phyloP scores from a whole-genome alignment of 1,140 invertebrate species.

The Watersipora subatra region DNA sequence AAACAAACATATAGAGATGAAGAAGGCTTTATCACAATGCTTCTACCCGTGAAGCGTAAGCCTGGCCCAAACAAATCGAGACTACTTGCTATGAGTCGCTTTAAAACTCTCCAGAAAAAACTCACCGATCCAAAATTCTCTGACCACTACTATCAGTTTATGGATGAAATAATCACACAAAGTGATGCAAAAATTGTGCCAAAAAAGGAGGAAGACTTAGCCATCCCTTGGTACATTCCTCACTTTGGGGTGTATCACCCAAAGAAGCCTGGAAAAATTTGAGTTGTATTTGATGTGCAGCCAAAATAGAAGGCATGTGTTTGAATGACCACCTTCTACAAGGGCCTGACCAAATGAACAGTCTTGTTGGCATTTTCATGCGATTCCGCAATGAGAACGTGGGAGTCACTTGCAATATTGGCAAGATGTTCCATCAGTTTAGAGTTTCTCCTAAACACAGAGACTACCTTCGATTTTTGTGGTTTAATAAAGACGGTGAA shows the following conservation, averaged over 20 bases:
- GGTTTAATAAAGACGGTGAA: conserved; percentile 4
- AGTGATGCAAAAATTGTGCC: background rate
- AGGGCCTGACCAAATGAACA: conserved; percentile 2
- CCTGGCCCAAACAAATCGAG: background rate
- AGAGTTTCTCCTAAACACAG: background rate
- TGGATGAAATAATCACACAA: background rate
- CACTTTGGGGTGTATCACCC: background rate
- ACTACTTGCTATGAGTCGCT: background rate
- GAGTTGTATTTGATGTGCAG: conserved; percentile 4
- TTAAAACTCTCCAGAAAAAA: background rate
- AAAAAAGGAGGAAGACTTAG: background rate
- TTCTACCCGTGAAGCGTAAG: background rate
- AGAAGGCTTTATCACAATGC: background rate
- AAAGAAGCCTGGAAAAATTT: conserved; percentile 2
- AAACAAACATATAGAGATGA: background rate
- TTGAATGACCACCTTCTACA: conserved; percentile 3
- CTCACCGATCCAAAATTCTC: background rate
- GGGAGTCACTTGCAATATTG: conserved; percentile 6
- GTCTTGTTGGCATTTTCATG: conserved; percentile 3
- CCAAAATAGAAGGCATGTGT: background rate
- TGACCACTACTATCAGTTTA: background rate
- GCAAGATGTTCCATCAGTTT: conserved; percentile 10
- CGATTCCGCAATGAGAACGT: conserved; percentile 7
- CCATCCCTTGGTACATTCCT: background rate
- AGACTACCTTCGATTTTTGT: conserved; percentile 6